These are phyloP conservation scores for Pelodiscus sinensis DNA, from an alignment of 2,113 vertebrate species.

Conservation along the genomic window DNA sequence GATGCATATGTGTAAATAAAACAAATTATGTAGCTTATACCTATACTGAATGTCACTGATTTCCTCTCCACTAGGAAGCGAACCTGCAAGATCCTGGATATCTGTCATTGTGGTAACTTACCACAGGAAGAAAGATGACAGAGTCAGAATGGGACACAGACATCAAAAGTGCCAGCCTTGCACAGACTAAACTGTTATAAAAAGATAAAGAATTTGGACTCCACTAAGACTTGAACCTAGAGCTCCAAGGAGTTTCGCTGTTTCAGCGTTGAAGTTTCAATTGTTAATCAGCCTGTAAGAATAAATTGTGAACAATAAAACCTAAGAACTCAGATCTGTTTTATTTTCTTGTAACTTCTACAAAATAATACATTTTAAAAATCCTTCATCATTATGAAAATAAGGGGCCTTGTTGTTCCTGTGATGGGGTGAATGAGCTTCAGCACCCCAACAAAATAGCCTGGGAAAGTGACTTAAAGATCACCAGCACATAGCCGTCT, in stretches of 20 bases:
- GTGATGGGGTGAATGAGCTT: neutral
- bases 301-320: neutral
- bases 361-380: accelerated
- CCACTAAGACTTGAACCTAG: accelerated
- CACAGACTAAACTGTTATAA: neutral
- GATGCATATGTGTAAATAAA: neutral
- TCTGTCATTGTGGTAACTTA: neutral
- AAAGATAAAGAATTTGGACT: neutral
- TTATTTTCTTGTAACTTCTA: accelerated
- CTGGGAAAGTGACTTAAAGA: accelerated
- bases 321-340: accelerated
- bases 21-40: neutral
- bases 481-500: accelerated
- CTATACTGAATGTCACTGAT: neutral
- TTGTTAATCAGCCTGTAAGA: neutral
- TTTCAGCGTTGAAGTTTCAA: neutral
- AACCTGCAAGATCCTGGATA: accelerated
- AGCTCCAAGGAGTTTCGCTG: neutral
- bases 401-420: accelerated
- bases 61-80: neutral
- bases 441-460: accelerated
- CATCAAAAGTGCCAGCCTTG: accelerated
- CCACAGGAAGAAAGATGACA: neutral
- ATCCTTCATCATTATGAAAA: accelerated
- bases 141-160: neutral